phyloP scores from a whole-genome alignment of 2,888 invertebrate species.

The Pseudococcus jackbeardsleyi region DNA sequence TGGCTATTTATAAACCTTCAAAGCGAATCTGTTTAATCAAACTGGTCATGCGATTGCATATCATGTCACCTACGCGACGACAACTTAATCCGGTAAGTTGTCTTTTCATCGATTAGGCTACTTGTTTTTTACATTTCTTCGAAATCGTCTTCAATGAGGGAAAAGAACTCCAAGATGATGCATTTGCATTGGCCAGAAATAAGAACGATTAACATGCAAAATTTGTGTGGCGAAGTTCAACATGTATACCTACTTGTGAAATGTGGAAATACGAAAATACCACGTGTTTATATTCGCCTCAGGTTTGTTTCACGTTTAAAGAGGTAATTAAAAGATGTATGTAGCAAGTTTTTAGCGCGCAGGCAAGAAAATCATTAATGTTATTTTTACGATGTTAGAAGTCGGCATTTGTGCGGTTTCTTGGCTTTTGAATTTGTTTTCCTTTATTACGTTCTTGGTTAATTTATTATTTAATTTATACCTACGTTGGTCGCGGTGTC shows the following conservation, averaged over 20 bases:
- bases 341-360: constrained; percentile 32
- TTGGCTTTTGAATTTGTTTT: constrained; percentile 42
- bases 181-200: not conserved
- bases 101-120: not conserved
- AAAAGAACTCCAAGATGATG: no score
- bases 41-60: not conserved
- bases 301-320: constrained; percentile 42
- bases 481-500: not conserved
- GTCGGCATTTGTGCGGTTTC: constrained; percentile 44
- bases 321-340: constrained; percentile 42
- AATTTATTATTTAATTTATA: constrained; percentile 53
- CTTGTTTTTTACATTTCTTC: not conserved
- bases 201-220: not conserved
- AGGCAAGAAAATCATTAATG: constrained; percentile 42
- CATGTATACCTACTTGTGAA: not conserved
- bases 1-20: not conserved
- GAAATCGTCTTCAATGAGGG: not conserved
- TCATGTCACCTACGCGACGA: not conserved
- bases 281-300: constrained; percentile 16
- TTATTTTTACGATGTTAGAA: constrained; percentile 46
- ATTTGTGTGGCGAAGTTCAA: not conserved
- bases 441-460: constrained; percentile 39
- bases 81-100: not conserved
- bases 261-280: not conserved
- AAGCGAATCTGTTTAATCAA: not conserved